phyloP scores from a whole-genome alignment of 1,140 invertebrate genomes.

The Nasonia longicornis region DNA sequence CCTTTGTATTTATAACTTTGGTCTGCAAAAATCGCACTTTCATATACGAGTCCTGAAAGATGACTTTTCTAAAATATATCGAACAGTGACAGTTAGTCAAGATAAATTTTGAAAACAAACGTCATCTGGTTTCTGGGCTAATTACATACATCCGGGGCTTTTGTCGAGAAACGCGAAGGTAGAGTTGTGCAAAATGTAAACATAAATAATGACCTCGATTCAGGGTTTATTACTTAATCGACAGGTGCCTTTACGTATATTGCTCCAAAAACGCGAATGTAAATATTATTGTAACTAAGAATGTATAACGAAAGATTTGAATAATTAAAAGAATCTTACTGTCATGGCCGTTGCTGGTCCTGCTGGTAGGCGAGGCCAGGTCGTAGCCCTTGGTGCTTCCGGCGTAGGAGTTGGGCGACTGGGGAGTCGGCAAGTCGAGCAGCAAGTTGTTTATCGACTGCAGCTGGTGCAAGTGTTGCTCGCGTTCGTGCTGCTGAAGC shows the following conservation, averaged over 20 bases:
- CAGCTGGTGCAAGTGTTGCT: slow-evolving; percentile 55
- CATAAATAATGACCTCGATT: neutral
- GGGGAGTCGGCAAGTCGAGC: slow-evolving; percentile 52
- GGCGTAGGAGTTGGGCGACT: slow-evolving; percentile 22
- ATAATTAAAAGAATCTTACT: neutral
- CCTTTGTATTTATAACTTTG: no score
- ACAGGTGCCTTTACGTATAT: neutral
- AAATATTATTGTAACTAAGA: neutral
- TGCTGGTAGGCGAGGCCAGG: slow-evolving; percentile 28
- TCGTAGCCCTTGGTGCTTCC: slow-evolving; percentile 30
- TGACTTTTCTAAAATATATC: no score
- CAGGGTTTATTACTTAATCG: neutral
- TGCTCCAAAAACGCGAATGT: neutral
- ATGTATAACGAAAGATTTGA: neutral
- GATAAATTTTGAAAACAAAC: neutral
- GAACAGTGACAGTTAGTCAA: neutral
- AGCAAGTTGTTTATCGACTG: slow-evolving; percentile 59
- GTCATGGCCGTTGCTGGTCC: neutral
- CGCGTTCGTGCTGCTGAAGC: slow-evolving; percentile 49
- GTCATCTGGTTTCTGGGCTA: neutral
- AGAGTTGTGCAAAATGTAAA: neutral
- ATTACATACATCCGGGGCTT: neutral
- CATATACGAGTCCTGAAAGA: no score
- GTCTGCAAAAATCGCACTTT: no score
- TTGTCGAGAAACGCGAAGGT: neutral